phyloP scores from a whole-genome alignment of 2,797 vertebrate species.

The Thalassophryne amazonica region DNA sequence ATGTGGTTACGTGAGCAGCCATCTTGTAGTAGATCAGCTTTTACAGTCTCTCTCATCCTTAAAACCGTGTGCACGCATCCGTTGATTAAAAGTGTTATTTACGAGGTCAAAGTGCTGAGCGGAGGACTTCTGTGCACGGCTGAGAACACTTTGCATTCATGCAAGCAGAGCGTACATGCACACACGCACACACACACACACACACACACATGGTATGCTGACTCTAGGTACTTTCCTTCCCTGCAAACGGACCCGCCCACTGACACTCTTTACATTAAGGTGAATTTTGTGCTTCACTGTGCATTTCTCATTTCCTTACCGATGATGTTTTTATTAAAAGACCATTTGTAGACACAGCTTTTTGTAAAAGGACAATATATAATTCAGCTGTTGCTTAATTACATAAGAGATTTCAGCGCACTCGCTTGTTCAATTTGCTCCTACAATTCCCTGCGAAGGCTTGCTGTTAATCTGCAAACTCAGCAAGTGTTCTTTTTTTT shows the following conservation, averaged over 20 bases:
- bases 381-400: conserved; percentile 68
- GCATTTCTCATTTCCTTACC: conserved; percentile 49
- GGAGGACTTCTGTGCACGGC: conserved; percentile 25
- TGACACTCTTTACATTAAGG: conserved; percentile 1
- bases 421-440: conserved; percentile 62
- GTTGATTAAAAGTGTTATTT: conserved; percentile 58
- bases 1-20: too few species aligned
- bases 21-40: conserved; percentile 7
- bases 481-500: conserved; percentile 10
- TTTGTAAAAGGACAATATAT: conserved; percentile 48
- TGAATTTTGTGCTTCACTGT: conserved; percentile 30
- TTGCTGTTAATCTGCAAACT: conserved; percentile 53
- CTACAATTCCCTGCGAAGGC: conserved; percentile 37
- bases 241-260: not conserved
- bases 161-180: not conserved
- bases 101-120: conserved; percentile 51
- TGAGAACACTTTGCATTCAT: conserved; percentile 5
- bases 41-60: conserved; percentile 11
- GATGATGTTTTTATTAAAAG: conserved; percentile 57
- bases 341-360: conserved; percentile 50
- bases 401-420: conserved; percentile 61
- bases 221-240: not conserved
- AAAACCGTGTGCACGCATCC: conserved; percentile 8
- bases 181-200: not conserved
- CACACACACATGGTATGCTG: not conserved